phyloP scores from a whole-genome alignment of 2,797 vertebrate species.

The Propithecus deckenii region DNA sequence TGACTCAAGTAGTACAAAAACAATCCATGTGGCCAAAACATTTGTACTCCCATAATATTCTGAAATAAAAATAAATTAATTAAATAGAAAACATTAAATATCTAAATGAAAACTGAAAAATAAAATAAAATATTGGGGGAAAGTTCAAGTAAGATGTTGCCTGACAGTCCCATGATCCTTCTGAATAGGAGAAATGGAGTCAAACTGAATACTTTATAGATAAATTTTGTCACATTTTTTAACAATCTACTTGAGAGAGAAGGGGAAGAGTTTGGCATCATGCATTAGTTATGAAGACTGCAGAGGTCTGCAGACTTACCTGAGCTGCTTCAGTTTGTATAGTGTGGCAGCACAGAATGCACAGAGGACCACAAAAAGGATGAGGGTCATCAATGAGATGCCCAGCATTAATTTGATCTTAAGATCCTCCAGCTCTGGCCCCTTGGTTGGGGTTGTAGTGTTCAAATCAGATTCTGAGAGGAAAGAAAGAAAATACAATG shows the following conservation, averaged over 20 bases:
- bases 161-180: background rate
- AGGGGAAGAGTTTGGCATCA: background rate
- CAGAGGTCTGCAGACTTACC: constrained; percentile 52
- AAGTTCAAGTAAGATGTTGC: background rate
- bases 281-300: background rate
- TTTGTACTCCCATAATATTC: too few relatives aligned
- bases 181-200: background rate
- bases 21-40: too few relatives aligned
- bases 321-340: background rate
- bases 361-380: constrained; percentile 40
- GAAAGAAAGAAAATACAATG: constrained; percentile 41
- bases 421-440: background rate
- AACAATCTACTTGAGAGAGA: background rate
- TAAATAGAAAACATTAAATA: too few relatives aligned
- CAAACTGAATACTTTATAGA: background rate
- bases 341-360: background rate
- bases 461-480: constrained; percentile 57
- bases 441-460: accelerated
- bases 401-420: constrained; percentile 48
- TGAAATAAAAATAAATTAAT: too few relatives aligned
- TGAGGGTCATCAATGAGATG: constrained; percentile 27
- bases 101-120: too few relatives aligned
- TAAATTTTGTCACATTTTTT: background rate
- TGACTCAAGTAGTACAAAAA: too few relatives aligned
- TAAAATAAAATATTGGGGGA: too few relatives aligned